Evolutionary conservation across 2,113 vertebrate genomes (phyloP).

Genomic region (Sakesphorus luctuosus): DNA sequence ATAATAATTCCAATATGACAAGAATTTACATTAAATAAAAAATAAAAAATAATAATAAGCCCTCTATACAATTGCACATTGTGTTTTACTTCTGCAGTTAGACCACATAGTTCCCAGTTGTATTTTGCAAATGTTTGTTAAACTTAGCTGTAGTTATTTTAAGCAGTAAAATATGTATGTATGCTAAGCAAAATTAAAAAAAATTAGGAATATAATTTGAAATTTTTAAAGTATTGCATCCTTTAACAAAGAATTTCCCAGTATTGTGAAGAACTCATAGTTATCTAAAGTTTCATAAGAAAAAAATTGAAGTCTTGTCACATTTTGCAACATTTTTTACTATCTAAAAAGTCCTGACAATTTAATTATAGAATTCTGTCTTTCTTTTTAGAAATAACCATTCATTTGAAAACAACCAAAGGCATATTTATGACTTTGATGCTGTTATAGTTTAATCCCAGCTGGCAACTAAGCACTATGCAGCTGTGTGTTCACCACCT

Average conservation of each 20-base stretch:
- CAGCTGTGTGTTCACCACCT: rapidly evolving
- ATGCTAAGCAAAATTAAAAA: not conserved
- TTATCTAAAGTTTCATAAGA: not conserved
- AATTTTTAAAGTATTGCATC: not conserved
- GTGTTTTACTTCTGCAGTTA: not conserved
- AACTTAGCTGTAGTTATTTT: not conserved
- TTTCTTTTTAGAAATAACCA: constrained; percentile 18
- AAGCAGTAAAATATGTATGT: not conserved
- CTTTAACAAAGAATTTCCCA: not conserved
- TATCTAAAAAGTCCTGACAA: not conserved
- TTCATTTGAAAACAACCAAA: not conserved
- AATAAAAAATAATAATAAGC: not conserved
- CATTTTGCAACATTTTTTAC: not conserved
- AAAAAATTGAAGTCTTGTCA: not conserved
- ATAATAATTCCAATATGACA: not conserved
- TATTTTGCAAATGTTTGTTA: not conserved
- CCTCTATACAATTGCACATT: not conserved
- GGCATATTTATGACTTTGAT: not conserved
- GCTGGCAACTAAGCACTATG: not conserved
- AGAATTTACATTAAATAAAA: not conserved
- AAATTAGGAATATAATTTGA: not conserved
- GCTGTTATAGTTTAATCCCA: not conserved
- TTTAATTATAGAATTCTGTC: not conserved
- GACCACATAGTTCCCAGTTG: not conserved
- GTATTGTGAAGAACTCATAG: not conserved